Evolutionary conservation across 1,140 invertebrate genomes (phyloP).

Genomic region (Philopotamus ludificatus): DNA sequence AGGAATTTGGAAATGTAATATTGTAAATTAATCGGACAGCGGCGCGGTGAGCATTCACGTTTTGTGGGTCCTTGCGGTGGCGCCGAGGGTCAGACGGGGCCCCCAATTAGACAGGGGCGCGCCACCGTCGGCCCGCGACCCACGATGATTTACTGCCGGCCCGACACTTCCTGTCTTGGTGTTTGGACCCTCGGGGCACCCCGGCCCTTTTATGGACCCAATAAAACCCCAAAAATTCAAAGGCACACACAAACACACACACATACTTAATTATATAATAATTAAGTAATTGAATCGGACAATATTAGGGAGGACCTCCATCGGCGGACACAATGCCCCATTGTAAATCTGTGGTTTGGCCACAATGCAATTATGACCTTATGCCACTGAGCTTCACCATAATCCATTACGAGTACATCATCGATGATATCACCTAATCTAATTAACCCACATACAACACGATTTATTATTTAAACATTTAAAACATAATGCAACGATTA

Average conservation of each 20-base stretch:
- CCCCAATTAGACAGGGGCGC: slow-evolving; percentile 37
- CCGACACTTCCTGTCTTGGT: slow-evolving; percentile 38
- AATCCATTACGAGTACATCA: no score
- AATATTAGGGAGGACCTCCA: neutral
- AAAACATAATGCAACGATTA: no score
- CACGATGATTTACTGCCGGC: slow-evolving; percentile 33
- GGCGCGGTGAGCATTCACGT: slow-evolving; percentile 11
- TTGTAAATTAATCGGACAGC: slow-evolving; percentile 12
- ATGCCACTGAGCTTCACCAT: no score
- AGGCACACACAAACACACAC: neutral
- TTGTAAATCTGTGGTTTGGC: no score
- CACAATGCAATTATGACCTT: no score
- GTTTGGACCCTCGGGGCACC: neutral
- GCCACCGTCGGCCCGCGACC: slow-evolving; percentile 5
- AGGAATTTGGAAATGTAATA: neutral
- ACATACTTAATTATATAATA: neutral
- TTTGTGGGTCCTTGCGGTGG: slow-evolving; percentile 27
- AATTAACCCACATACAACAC: no score
- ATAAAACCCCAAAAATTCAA: slow-evolving; percentile 7
- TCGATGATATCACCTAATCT: no score
- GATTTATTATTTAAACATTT: no score
- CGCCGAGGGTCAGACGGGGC: slow-evolving; percentile 35
- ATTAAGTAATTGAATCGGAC: slow-evolving; percentile 5
- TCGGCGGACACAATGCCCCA: no score
- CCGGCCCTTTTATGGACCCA: slow-evolving; percentile 53